Evolutionary conservation across 2,888 invertebrate species (phyloP).

Genomic region (Chrysolina haemoptera): DNA sequence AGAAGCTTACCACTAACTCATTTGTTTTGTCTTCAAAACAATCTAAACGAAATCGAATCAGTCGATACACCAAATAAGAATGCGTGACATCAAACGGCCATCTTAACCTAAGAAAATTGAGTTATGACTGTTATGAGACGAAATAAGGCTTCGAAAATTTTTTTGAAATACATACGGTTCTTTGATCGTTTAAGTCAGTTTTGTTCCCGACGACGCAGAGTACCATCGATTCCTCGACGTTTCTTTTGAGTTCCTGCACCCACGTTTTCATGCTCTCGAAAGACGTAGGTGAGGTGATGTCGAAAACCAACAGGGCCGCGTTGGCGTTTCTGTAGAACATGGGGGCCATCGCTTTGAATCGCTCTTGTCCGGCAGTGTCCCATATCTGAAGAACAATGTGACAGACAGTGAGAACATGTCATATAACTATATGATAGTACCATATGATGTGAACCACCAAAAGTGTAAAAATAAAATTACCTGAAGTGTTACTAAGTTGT

Average conservation of each 20-base stretch:
- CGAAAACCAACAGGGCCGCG: slow-evolving; percentile 90
- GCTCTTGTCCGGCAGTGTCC: slow-evolving; percentile 92
- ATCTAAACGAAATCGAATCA: no score
- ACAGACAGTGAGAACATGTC: not conserved
- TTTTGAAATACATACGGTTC: slow-evolving; percentile 76
- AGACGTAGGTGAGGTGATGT: slow-evolving; percentile 83
- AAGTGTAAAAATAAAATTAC: slow-evolving; percentile 67
- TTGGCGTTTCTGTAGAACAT: slow-evolving; percentile 96
- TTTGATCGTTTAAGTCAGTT: slow-evolving; percentile 78
- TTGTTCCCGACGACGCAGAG: slow-evolving; percentile 90
- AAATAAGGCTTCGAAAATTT: no score
- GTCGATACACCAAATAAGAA: no score
- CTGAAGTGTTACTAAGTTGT: slow-evolving; percentile 83
- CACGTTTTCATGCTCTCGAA: slow-evolving; percentile 88
- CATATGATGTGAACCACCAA: not conserved
- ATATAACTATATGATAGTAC: no score
- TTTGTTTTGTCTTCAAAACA: no score
- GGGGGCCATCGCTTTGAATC: slow-evolving; percentile 93
- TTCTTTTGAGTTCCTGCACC: slow-evolving; percentile 85
- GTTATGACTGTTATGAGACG: no score
- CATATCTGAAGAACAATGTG: slow-evolving; percentile 75
- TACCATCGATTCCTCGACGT: slow-evolving; percentile 85
- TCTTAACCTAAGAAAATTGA: no score
- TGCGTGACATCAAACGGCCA: no score
- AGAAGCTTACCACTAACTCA: no score